Conservation (phyloP, 2,888 invertebrate species). For the Nasonia oneida region DNA sequence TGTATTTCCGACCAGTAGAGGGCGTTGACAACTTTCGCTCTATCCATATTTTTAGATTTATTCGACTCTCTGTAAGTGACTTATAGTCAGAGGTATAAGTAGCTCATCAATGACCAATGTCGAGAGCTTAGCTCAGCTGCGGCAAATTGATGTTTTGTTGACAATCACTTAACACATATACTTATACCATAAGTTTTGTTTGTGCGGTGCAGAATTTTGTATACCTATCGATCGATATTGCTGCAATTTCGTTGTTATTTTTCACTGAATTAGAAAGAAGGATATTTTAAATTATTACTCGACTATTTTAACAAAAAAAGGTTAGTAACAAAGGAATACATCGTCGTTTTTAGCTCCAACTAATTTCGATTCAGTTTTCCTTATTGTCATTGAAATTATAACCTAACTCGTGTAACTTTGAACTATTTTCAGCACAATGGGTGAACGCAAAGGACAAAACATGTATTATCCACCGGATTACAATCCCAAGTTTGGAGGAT, state of each 20-base stretch:
- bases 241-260: too few relatives aligned
- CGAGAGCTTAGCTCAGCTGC: too few relatives aligned
- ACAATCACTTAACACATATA: not conserved
- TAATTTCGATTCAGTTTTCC: not conserved
- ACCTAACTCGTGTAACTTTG: not conserved
- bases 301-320: not conserved
- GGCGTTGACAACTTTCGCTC: not conserved
- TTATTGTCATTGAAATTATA: not conserved
- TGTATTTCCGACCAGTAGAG: not conserved
- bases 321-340: not conserved
- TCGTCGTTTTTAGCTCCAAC: not conserved
- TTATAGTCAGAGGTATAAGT: too few relatives aligned
- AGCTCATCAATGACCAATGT: too few relatives aligned
- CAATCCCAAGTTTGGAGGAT: slow-evolving; percentile 95
- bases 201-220: not conserved
- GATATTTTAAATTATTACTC: not conserved
- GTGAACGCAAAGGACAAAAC: slow-evolving; percentile 98
- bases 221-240: not conserved
- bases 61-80: too few relatives aligned
- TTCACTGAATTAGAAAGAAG: not conserved
- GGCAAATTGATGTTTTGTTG: not conserved
- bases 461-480: slow-evolving; percentile 99
- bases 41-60: too few relatives aligned
- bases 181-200: not conserved
- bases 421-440: slow-evolving; percentile 84